Evolutionary conservation across 1,140 invertebrate species (phyloP).

Genomic region (Brachionus sp.): DNA sequence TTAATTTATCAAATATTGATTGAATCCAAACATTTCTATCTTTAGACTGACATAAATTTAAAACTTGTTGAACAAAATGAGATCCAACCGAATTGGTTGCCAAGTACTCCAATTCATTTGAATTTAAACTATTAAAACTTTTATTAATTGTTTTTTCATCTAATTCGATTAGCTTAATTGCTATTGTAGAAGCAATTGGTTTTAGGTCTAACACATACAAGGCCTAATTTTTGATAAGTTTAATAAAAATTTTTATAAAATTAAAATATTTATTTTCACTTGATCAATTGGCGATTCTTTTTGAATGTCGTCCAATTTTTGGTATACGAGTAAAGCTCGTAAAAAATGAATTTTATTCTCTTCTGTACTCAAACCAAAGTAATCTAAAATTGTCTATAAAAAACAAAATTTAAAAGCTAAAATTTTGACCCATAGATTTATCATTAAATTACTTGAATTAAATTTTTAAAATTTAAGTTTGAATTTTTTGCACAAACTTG

Average conservation of each 20-base stretch:
- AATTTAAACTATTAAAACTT: slow-evolving; percentile 40
- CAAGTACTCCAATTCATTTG: slow-evolving; percentile 40
- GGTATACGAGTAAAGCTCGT: slow-evolving; percentile 23
- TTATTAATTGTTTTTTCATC: slow-evolving; percentile 35
- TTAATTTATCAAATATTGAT: slow-evolving; percentile 25
- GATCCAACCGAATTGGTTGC: slow-evolving; percentile 33
- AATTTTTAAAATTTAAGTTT: slow-evolving; percentile 35
- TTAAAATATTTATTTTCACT: neutral
- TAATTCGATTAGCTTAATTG: slow-evolving; percentile 19
- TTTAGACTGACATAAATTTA: neutral
- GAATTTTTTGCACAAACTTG: slow-evolving; percentile 8
- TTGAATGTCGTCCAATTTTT: slow-evolving; percentile 10
- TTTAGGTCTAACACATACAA: slow-evolving; percentile 19
- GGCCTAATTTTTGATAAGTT: neutral
- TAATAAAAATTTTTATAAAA: neutral
- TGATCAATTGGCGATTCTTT: slow-evolving; percentile 28
- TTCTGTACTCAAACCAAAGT: neutral
- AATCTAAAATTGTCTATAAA: neutral
- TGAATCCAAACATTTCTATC: slow-evolving; percentile 38
- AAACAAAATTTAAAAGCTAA: neutral
- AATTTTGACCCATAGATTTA: too few relatives aligned
- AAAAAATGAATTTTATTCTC: slow-evolving; percentile 29
- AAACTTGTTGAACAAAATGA: neutral
- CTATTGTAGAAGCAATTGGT: slow-evolving; percentile 37
- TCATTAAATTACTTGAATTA: too few relatives aligned